These are phyloP conservation scores for Sebastes minor DNA, from an alignment of 2,797 vertebrate genomes.

Conservation along the genomic window DNA sequence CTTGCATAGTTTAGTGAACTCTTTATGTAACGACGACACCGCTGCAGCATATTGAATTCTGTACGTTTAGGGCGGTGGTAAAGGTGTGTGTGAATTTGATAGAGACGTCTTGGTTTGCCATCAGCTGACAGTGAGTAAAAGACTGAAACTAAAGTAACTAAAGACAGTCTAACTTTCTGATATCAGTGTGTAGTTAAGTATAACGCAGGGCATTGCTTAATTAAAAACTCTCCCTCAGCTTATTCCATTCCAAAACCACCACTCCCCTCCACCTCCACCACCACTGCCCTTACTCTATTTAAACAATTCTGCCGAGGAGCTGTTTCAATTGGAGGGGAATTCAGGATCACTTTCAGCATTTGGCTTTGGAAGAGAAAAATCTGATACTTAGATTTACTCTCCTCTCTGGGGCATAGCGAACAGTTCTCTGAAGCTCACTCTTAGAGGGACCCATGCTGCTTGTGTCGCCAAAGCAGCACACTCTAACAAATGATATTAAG, in stretches of 20 bases:
- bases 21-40: slow-evolving; percentile 39
- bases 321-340: slow-evolving; percentile 55
- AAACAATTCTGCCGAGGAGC: slow-evolving; percentile 66
- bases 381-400: slow-evolving; percentile 78
- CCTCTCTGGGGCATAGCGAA: slow-evolving; percentile 72
- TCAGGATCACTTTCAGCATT: slow-evolving; percentile 71
- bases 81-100: slow-evolving; percentile 26
- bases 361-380: slow-evolving; percentile 74
- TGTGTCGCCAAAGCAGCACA: slow-evolving; percentile 61
- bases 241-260: slow-evolving; percentile 30
- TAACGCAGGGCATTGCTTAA: slow-evolving; percentile 65
- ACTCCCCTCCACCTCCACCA: slow-evolving; percentile 3
- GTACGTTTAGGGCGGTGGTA: background rate
- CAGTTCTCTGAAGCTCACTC: slow-evolving; percentile 74
- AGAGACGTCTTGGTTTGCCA: slow-evolving; percentile 27
- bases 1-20: slow-evolving; percentile 48
- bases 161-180: slow-evolving; percentile 48
- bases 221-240: slow-evolving; percentile 73
- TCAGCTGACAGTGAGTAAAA: slow-evolving; percentile 40
- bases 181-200: slow-evolving; percentile 62
- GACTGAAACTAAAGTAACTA: slow-evolving; percentile 45
- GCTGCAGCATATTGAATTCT: slow-evolving; percentile 35
- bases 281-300: slow-evolving; percentile 56
- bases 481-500: slow-evolving; percentile 77
- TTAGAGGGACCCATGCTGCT: slow-evolving; percentile 70